Evolutionary conservation across 1,140 invertebrate genomes (phyloP), one percentile per base, ranked within the genome.

Genomic region (Ephestia elutella): DNA sequence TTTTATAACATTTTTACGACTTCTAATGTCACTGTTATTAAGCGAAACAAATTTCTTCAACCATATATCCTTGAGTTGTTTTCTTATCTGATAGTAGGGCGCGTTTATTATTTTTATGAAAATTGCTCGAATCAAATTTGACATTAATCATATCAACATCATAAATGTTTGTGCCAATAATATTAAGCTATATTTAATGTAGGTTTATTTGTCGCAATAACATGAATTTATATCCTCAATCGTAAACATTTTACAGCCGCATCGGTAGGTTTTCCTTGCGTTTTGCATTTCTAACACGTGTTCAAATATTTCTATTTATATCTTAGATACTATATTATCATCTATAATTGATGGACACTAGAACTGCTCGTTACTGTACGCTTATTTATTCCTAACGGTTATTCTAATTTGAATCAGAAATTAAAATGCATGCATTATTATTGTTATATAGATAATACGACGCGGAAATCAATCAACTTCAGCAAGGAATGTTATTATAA

Each of bases 231-330:
- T 78, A 74, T 69, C 67, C 59, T 30, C 51, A 75, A 74, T 73
- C 75, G 74, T 81, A 78, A 81, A 79, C 68, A 68, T 81, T 78
- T 78, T 70, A 78, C 54, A 63, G 62, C 65, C 61, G 53, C 69
- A 74, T 71, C 61, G 57, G 63, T 63, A 63, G 35, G 38, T 59
- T 57, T 69, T 68, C 61, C 63, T 59, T 59, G 55, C 63, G 58
- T 63, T 73, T 67, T 19, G 57, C 54, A 59, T 70, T 70, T 68
- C 64, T 38, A 56, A 58, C 72, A 62, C 56, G 50, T 64, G 60
- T 57, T 59, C 35, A 35, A 62, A 59, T 70, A 65, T 69, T 64
- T 65, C 65, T 70, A 66, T 66, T 68, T 68, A 68, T 66, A 66
- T 51, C 56, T 32, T 48, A 32, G 3, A 28, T 10, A 32, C 3